A percentile compares a stretch with the other conserved stretches of the same genome.
These are phyloP conservation scores for Smithornis capensis DNA, from an alignment of 2,113 vertebrate species.

Conservation along the genomic window DNA sequence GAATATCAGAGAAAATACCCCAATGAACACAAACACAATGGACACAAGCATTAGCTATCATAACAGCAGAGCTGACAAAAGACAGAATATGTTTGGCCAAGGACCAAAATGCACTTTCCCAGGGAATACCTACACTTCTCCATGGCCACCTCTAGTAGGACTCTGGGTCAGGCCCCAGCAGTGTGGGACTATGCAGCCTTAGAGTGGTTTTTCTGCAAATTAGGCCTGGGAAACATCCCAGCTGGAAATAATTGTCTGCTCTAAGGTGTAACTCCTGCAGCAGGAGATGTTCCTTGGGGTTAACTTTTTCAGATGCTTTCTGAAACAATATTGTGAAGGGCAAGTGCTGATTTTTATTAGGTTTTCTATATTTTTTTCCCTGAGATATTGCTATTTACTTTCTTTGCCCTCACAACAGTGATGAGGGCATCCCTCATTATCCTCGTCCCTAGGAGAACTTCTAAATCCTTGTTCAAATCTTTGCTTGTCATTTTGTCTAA, in stretches of 20 bases:
- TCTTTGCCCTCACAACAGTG: neutral
- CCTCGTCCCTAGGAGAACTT: neutral
- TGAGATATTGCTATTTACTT: neutral
- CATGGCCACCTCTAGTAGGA: neutral
- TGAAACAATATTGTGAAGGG: neutral
- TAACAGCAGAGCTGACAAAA: neutral
- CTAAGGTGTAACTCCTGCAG: neutral
- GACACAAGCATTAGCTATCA: fast-evolving
- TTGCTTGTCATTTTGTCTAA: neutral
- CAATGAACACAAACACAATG: neutral
- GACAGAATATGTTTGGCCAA: neutral
- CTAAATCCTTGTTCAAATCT: neutral
- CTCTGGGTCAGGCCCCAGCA: neutral
- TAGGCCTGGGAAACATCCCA: neutral
- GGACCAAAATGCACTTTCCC: neutral
- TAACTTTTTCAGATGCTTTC: neutral
- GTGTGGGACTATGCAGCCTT: neutral
- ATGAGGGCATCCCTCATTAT: neutral
- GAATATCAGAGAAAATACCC: neutral
- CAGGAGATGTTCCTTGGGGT: neutral
- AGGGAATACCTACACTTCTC: neutral
- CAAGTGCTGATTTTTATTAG: neutral
- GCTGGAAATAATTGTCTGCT: neutral
- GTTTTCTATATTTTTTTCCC: no score
- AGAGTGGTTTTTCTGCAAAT: neutral